Evolutionary conservation across 2,797 vertebrate genomes (phyloP).

Genomic region (Rhabdomys pumilio): DNA sequence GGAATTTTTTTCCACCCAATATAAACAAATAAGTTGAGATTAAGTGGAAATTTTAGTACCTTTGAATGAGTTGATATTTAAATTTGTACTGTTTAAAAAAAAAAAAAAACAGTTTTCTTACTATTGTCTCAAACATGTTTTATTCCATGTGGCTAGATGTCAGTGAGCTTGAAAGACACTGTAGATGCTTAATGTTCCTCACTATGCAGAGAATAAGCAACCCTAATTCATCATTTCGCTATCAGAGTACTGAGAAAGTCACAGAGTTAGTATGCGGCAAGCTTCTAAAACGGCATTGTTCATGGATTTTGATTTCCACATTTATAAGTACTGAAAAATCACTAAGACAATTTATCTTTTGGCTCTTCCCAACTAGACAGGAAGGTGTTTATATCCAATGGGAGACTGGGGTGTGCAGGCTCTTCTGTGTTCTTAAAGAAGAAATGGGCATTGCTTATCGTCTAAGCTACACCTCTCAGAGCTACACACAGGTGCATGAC

Average conservation of each 20-base stretch:
- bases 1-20: background rate
- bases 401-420: conserved; percentile 92
- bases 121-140: background rate
- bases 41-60: conserved; percentile 56
- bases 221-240: background rate
- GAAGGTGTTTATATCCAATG: conserved; percentile 93
- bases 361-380: conserved; percentile 88
- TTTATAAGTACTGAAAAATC: conserved; percentile 34
- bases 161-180: background rate
- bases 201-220: background rate
- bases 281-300: background rate
- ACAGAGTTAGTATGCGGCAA: background rate
- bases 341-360: conserved; percentile 10
- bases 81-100: background rate
- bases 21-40: conserved; percentile 36
- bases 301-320: background rate
- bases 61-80: conserved; percentile 38
- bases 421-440: conserved; percentile 93
- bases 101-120: background rate
- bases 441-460: conserved; percentile 94
- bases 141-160: background rate
- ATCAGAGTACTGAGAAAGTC: background rate
- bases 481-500: background rate
- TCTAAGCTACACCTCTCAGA: conserved; percentile 87
- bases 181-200: background rate